Evolutionary conservation across 2,113 vertebrate genomes (phyloP).

Genomic region (cattle (Bos taurus)): ARS-UCD2.0 NC_037328.1:155399001-155399500

Average conservation of each 20-base stretch:
- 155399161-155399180: not conserved
- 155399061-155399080: not conserved
- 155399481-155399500: not conserved
- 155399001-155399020: conserved; percentile 8
- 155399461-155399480: not conserved
- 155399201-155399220: not conserved
- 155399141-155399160: not conserved
- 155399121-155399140: not conserved
- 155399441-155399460: not conserved
- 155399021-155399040: conserved; percentile 10
- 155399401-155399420: not conserved
- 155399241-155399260: not conserved
- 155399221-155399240: not conserved
- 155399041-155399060: conserved; percentile 16
- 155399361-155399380: conserved; percentile 30
- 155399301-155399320: not conserved
- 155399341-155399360: not conserved
- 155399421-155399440: not conserved
- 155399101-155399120: not conserved
- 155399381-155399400: conserved; percentile 39
- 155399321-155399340: not conserved
- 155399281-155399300: not conserved
- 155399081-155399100: not conserved
- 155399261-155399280: not conserved
- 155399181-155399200: not conserved